Evolutionary conservation across 37 sponge, comb jelly and placozoan genomes (phyloP).

Genomic region (Cliona cf. orientalis): DNA sequence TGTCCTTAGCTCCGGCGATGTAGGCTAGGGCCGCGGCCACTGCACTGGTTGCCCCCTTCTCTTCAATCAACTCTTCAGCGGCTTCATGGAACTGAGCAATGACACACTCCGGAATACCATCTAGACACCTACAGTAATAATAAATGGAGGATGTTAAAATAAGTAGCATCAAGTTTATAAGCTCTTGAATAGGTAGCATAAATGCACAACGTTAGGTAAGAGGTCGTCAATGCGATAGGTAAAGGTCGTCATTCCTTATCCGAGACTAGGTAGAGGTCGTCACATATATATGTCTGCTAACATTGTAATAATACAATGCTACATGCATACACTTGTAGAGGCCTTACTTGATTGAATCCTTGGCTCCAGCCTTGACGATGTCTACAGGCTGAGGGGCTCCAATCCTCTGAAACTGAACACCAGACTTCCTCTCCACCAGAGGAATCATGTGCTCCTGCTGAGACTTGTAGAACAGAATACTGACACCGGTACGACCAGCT

Average conservation of each 20-base stretch:
- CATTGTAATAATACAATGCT: too few relatives aligned
- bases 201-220: too few relatives aligned
- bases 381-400: constrained; percentile 92
- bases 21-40: constrained; percentile 90
- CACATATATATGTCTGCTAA: too few relatives aligned
- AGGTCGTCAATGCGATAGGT: too few relatives aligned
- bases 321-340: too few relatives aligned
- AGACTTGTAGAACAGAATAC: constrained; percentile 91
- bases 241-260: too few relatives aligned
- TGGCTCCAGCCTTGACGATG: constrained; percentile 80
- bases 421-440: constrained; percentile 82
- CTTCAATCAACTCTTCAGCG: constrained; percentile 82
- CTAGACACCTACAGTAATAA: constrained; percentile 23
- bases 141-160: too few relatives aligned
- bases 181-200: too few relatives aligned
- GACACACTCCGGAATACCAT: constrained; percentile 42
- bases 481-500: constrained; percentile 88
- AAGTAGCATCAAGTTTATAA: too few relatives aligned
- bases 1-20: constrained; percentile 88
- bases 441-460: constrained; percentile 77
- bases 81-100: constrained; percentile 68
- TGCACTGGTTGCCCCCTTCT: constrained; percentile 71
- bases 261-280: too few relatives aligned
- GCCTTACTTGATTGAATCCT: constrained; percentile 66
- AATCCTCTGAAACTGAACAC: constrained; percentile 52